Conservation (phyloP, 2,888 invertebrate species). For the Catocala sponsa region DNA sequence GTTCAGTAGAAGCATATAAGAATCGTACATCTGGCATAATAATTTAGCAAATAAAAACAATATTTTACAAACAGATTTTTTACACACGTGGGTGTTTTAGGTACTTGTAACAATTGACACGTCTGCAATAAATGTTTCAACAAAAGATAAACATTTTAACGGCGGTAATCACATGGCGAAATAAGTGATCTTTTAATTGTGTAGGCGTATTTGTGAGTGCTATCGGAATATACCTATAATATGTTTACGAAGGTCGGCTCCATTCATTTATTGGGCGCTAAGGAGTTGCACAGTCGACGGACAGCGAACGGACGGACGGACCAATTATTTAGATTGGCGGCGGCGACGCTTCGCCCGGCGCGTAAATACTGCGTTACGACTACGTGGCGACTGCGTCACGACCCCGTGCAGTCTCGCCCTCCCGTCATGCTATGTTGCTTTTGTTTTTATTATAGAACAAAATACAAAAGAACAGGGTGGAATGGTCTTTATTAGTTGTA, state of each 20-base stretch:
- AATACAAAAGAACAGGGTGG: slow-evolving; percentile 48
- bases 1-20: too few species aligned
- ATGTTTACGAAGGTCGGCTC: slow-evolving; percentile 54
- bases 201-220: slow-evolving; percentile 36
- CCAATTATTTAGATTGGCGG: slow-evolving; percentile 88
- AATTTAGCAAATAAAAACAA: not conserved
- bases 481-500: slow-evolving; percentile 49
- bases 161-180: slow-evolving; percentile 19
- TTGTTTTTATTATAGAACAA: slow-evolving; percentile 49
- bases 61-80: slow-evolving; percentile 9
- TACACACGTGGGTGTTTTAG: slow-evolving; percentile 21
- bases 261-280: slow-evolving; percentile 56
- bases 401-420: slow-evolving; percentile 42
- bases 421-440: slow-evolving; percentile 43
- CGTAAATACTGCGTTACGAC: slow-evolving; percentile 69
- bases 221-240: slow-evolving; percentile 12
- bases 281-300: slow-evolving; percentile 79
- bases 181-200: slow-evolving; percentile 32
- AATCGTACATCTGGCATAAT: too few species aligned
- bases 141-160: slow-evolving; percentile 23
- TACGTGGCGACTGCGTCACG: slow-evolving; percentile 47
- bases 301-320: slow-evolving; percentile 80
- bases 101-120: slow-evolving; percentile 24
- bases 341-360: slow-evolving; percentile 69
- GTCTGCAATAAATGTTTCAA: slow-evolving; percentile 31